phyloP scores from a whole-genome alignment of 2,888 invertebrate species.

The Lithophane ornitopus region DNA sequence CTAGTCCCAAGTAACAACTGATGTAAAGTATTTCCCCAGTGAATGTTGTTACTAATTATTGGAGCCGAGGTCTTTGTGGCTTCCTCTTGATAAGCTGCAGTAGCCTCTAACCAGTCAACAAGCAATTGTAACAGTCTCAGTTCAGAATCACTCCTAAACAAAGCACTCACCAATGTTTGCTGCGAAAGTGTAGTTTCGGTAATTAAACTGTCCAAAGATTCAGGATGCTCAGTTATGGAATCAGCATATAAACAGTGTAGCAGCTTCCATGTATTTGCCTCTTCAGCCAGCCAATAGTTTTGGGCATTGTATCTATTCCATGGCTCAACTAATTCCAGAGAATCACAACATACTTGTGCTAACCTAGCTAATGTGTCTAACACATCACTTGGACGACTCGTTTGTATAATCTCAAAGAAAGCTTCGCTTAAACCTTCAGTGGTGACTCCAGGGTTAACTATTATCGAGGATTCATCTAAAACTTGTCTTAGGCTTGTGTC shows the following conservation, averaged over 20 bases:
- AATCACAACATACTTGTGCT: conserved; percentile 92
- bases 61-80: conserved; percentile 85
- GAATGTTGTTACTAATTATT: conserved; percentile 91
- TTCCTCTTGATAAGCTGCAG: conserved; percentile 95
- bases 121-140: conserved; percentile 94
- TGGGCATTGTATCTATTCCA: conserved; percentile 88
- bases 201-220: conserved; percentile 87
- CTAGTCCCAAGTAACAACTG: conserved; percentile 91
- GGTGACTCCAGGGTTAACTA: conserved; percentile 77
- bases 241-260: conserved; percentile 95
- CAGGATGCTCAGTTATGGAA: conserved; percentile 91
- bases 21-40: conserved; percentile 98
- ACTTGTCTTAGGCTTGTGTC: conserved; percentile 87
- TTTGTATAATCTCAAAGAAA: conserved; percentile 87
- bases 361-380: conserved; percentile 92
- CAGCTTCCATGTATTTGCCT: conserved; percentile 97
- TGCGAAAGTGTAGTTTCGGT: conserved; percentile 83
- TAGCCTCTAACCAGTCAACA: conserved; percentile 98
- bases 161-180: conserved; percentile 81
- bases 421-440: conserved; percentile 84
- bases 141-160: conserved; percentile 89
- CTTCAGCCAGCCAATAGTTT: conserved; percentile 93
- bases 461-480: conserved; percentile 84
- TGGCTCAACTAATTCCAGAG: conserved; percentile 88
- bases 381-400: conserved; percentile 87